These are phyloP conservation scores for Chromis chromis DNA, from an alignment of 2,797 vertebrate genomes.

Conservation along the genomic window DNA sequence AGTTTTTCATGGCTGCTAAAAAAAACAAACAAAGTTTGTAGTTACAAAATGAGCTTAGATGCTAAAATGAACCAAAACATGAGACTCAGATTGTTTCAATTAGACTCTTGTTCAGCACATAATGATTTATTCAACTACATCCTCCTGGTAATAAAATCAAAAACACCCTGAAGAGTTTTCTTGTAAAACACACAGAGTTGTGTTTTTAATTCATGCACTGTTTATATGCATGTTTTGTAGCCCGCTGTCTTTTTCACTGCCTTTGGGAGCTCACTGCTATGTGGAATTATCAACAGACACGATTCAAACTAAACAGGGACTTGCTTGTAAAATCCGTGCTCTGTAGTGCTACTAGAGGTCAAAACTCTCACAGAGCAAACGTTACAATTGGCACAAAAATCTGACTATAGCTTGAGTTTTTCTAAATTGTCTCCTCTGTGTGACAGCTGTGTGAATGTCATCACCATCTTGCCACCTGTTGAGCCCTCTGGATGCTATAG, in stretches of 20 bases:
- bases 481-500: conserved; percentile 22
- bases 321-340: neutral
- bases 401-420: neutral
- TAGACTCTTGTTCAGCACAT: neutral
- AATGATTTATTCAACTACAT: neutral
- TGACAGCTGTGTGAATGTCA: conserved; percentile 9
- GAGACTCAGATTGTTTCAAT: too few relatives aligned
- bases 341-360: neutral
- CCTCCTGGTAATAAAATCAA: neutral
- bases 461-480: conserved; percentile 56
- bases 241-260: neutral
- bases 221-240: neutral
- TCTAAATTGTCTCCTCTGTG: neutral
- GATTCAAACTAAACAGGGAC: neutral
- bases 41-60: too few relatives aligned
- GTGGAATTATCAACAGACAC: neutral
- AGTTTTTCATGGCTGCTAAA: too few relatives aligned
- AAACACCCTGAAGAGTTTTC: neutral
- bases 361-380: neutral
- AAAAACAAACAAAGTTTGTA: too few relatives aligned
- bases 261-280: neutral
- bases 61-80: too few relatives aligned
- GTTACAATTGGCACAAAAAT: neutral
- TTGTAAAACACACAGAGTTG: neutral
- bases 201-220: neutral